Evolutionary conservation across 2,113 vertebrate genomes (phyloP).

Genomic region (Orthonyx spaldingii): DNA sequence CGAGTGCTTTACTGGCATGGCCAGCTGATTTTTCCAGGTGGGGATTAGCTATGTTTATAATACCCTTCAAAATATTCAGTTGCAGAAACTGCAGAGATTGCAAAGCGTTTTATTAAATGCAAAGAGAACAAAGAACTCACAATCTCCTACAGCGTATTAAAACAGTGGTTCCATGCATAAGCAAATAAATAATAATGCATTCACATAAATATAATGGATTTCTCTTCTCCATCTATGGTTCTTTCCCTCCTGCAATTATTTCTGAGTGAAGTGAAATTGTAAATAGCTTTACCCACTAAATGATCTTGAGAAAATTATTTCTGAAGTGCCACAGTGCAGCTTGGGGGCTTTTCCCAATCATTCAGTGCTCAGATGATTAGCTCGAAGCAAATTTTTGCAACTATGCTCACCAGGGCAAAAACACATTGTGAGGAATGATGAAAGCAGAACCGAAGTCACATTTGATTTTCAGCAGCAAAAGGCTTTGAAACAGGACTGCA

Average conservation of each 20-base stretch:
- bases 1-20: neutral
- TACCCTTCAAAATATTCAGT: slow-evolving; percentile 17
- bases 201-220: slow-evolving; percentile 28
- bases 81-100: neutral
- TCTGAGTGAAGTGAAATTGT: slow-evolving; percentile 48
- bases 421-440: slow-evolving; percentile 25
- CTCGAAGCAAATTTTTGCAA: slow-evolving; percentile 41
- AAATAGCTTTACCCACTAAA: slow-evolving; percentile 54
- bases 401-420: slow-evolving; percentile 44
- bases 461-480: slow-evolving; percentile 41
- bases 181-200: slow-evolving; percentile 40
- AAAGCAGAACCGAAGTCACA: slow-evolving; percentile 20
- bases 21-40: neutral
- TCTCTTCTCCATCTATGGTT: slow-evolving; percentile 1
- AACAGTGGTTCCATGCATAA: neutral
- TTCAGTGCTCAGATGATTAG: slow-evolving; percentile 33
- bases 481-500: neutral
- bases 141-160: neutral
- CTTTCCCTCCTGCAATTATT: slow-evolving; percentile 37
- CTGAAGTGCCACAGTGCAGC: slow-evolving; percentile 1
- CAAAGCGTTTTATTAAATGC: neutral
- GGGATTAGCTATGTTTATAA: neutral
- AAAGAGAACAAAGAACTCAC: neutral
- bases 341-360: neutral
- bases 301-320: slow-evolving; percentile 36